Evolutionary conservation across 2,888 invertebrate species (phyloP), one percentile per base, ranked within the genome.

Genomic region (Prosopocoilus inquinatus): DNA sequence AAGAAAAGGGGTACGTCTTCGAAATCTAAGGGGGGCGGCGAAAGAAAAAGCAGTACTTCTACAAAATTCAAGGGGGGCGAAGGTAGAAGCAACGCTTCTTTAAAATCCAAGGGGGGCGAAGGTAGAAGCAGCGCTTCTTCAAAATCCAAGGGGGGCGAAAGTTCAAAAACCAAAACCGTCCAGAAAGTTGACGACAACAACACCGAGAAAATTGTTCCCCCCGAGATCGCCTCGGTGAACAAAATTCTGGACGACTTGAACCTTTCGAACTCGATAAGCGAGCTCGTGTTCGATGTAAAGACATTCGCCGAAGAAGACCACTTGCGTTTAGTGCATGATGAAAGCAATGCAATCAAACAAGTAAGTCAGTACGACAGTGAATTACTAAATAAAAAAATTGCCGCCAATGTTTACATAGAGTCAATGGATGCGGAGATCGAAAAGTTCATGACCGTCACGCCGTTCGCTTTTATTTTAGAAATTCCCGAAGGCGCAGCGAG

Each of bases 391-490:
- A 67, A 62, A 56, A 57, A 53, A 43, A 62, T 68, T 33, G 58
- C 61, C 8, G 71, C 67, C 3, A 64, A 66, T 49, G 66, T 71
- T 9, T 71, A 62, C 44, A 55, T 70, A 7, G 68, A 71, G 13
- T 64, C 61, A 47, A 56, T 64, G 4, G 66, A 68, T 47, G 51
- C 43, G 0, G 68, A 70, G 46, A 55, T 68, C 9, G 67, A 66
- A 33, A 55, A 65, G 15, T 47, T 58, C 7, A 56, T 74, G 35
- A 58, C 58, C 35, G 59, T 64, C 47, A 62, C 70, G 4, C 63
- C 67, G 9, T 64, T 67, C 47, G 53, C 61, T 33, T 55, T 52
- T 15, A 47, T 71, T n/a, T 48, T 70, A n/a, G 68, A 71, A 28
- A 59, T 67, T 9, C 55, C 63, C 13, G 41, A 45, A 15, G 12